Evolutionary conservation across 2,797 vertebrate genomes (phyloP).

Genomic region (Sorex maritimensis): DNA sequence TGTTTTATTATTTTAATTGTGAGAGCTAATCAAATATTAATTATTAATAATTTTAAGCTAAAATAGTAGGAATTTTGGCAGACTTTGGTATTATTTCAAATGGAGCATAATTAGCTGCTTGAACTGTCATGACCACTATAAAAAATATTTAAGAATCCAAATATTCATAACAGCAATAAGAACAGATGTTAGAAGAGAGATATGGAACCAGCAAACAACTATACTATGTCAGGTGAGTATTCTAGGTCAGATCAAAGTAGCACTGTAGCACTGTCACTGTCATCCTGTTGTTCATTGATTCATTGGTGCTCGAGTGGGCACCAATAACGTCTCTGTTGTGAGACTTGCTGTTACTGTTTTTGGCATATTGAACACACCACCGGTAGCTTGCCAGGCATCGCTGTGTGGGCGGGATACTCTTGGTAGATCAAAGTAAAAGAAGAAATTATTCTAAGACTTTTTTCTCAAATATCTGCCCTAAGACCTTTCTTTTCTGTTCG

Average conservation of each 20-base stretch:
- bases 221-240: neutral
- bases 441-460: neutral
- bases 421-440: constrained; percentile 7
- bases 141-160: constrained; percentile 20
- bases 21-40: constrained; percentile 58
- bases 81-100: constrained; percentile 68
- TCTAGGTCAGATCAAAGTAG: neutral
- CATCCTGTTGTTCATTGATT: too few species aligned
- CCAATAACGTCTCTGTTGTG: too few species aligned
- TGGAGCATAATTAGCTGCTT: constrained; percentile 37
- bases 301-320: too few species aligned
- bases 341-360: too few species aligned
- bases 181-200: neutral
- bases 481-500: neutral
- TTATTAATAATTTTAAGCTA: constrained; percentile 55
- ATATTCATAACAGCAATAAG: constrained; percentile 8
- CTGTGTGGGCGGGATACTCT: too few species aligned
- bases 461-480: neutral
- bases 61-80: constrained; percentile 17
- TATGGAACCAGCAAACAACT: neutral
- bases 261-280: too few species aligned
- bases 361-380: too few species aligned
- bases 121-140: constrained; percentile 24
- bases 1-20: neutral
- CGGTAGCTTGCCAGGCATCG: too few species aligned